These are phyloP conservation scores for Platorchestia sp. DNA, from an alignment of 1,140 invertebrate species.

Conservation along the genomic window DNA sequence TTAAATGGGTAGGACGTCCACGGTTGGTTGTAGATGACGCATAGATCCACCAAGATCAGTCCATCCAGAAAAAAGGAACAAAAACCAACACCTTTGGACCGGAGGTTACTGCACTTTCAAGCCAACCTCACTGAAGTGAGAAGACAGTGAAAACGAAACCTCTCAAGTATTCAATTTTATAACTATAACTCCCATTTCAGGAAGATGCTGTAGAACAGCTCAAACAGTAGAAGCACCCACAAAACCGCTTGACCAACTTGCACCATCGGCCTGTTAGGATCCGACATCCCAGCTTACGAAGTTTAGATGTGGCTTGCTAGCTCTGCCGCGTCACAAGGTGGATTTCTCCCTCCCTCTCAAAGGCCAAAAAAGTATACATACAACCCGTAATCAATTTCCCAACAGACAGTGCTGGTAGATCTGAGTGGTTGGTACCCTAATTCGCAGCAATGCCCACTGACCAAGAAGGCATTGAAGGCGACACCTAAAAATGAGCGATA, in stretches of 20 bases:
- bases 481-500: neutral
- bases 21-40: neutral
- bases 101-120: neutral
- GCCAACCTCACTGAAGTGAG: neutral
- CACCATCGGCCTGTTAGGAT: neutral
- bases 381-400: neutral
- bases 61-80: neutral
- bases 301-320: neutral
- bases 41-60: neutral
- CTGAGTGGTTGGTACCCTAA: neutral
- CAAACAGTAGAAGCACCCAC: neutral
- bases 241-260: neutral
- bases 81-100: neutral
- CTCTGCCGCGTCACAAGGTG: neutral
- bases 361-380: neutral
- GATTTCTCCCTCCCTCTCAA: neutral
- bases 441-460: neutral
- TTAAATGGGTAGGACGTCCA: neutral
- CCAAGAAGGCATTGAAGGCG: neutral
- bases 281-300: neutral
- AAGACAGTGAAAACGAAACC: neutral
- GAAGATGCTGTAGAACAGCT: too few species aligned
- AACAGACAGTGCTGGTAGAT: neutral
- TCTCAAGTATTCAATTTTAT: too few species aligned
- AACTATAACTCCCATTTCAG: too few species aligned